Percentiles rank a stretch among this genome's conserved stretches.
Conservation (phyloP, 2,797 vertebrate genomes). For the Hozukius guyotensis region DNA sequence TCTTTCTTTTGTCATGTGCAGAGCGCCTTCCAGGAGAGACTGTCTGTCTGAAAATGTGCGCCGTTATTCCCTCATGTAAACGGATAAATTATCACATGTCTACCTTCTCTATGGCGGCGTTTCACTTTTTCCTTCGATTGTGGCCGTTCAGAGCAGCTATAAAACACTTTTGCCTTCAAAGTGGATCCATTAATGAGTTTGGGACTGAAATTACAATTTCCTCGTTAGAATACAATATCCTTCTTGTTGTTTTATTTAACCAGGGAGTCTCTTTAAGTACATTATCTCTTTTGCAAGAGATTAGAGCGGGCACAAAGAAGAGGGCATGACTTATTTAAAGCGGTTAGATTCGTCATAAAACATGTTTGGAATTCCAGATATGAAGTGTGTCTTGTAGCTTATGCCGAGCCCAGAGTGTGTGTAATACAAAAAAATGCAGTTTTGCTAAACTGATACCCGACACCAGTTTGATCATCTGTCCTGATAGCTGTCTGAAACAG, state of each 20-base stretch:
- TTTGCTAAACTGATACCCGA: not conserved
- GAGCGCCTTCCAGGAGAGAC: too few species aligned
- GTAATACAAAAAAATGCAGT: not conserved
- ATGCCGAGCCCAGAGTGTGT: not conserved
- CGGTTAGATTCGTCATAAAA: not conserved
- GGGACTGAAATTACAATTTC: too few species aligned
- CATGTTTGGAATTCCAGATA: accelerated
- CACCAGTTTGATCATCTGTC: not conserved
- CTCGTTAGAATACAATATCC: not conserved
- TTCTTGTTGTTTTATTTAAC: not conserved
- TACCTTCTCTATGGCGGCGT: too few species aligned
- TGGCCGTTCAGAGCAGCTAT: too few species aligned
- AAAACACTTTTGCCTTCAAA: too few species aligned
- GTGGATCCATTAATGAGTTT: too few species aligned
- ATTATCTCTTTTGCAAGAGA: not conserved
- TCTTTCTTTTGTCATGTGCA: too few species aligned
- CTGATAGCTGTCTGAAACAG: not conserved
- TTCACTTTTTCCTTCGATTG: too few species aligned
- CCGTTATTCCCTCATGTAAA: too few species aligned
- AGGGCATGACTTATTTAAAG: not conserved
- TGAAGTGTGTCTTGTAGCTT: not conserved
- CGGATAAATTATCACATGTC: too few species aligned
- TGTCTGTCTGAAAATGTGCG: too few species aligned
- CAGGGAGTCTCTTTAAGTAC: not conserved
- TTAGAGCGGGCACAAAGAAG: not conserved